phyloP scores from a whole-genome alignment of 1,140 invertebrate genomes.

The Bombus turneri region DNA sequence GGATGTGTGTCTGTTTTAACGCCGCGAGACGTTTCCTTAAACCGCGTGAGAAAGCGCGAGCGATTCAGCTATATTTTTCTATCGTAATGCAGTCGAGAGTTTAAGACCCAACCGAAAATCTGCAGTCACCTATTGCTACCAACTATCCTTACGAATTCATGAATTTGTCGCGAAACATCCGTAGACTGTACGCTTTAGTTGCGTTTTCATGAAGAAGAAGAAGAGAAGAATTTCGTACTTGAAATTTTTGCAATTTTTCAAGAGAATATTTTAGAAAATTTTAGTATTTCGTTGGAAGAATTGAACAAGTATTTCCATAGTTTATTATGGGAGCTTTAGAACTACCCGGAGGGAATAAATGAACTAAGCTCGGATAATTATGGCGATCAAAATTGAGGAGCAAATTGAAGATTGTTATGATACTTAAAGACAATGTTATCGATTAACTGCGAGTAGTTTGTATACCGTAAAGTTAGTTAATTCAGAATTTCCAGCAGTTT shows the following conservation, averaged over 20 bases:
- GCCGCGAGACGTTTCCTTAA: constrained; percentile 1
- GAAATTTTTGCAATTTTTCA: not conserved
- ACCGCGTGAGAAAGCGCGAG: not conserved
- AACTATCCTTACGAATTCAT: not conserved
- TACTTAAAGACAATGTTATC: not conserved
- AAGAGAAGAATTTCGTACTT: not conserved
- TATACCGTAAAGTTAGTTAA: not conserved
- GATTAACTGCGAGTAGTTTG: not conserved
- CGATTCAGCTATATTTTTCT: not conserved
- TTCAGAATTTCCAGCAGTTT: not conserved
- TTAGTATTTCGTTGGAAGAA: not conserved
- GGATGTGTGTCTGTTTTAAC: constrained; percentile 29
- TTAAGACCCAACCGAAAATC: not conserved
- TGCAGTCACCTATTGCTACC: not conserved
- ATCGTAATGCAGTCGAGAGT: not conserved
- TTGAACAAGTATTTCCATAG: too few species aligned
- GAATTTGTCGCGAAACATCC: not conserved
- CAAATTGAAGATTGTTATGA: not conserved
- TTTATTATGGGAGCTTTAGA: not conserved
- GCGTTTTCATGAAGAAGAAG: not conserved
- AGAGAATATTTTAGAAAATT: not conserved
- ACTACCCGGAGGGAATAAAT: not conserved
- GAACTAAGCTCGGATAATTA: not conserved
- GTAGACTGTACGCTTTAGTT: too few species aligned
- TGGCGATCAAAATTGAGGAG: not conserved